These are phyloP conservation scores for Acrossocheilus wenchowensis DNA, from an alignment of 2,797 vertebrate species.

Conservation along the genomic window DNA sequence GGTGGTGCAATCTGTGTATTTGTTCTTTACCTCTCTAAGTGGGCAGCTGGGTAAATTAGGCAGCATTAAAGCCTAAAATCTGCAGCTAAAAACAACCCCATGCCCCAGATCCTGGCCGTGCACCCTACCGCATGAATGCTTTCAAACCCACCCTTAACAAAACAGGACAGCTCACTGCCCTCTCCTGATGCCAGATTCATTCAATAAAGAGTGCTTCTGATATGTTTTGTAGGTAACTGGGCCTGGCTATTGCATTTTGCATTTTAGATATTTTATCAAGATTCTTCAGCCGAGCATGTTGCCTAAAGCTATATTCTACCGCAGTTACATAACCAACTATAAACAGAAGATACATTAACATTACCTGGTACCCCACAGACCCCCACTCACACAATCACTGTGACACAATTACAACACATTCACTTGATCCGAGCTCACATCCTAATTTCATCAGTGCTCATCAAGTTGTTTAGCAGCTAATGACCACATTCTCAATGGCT, in stretches of 20 bases:
- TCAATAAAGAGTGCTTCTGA: not conserved
- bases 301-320: conserved; percentile 26
- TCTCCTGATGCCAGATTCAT: conserved; percentile 15
- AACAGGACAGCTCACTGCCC: conserved; percentile 10
- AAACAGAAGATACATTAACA: conserved; percentile 33
- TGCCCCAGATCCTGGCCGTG: conserved; percentile 21
- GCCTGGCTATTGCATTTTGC: conserved; percentile 23
- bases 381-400: conserved; percentile 19
- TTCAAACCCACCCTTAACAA: conserved; percentile 6
- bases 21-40: conserved; percentile 12
- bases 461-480: conserved; percentile 34
- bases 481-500: conserved; percentile 1
- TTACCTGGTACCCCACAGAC: conserved; percentile 22
- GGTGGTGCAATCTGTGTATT: conserved; percentile 6
- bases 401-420: conserved; percentile 7
- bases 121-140: not conserved
- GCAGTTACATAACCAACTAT: conserved; percentile 29
- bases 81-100: conserved; percentile 10
- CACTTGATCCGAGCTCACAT: conserved; percentile 8
- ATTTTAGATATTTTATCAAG: conserved; percentile 26
- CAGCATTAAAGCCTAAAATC: conserved; percentile 38
- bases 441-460: conserved; percentile 26
- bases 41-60: conserved; percentile 23
- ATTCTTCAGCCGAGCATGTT: conserved; percentile 15
- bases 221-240: conserved; percentile 13